Evolutionary conservation across 2,797 vertebrate species (phyloP).

Genomic region (Myiotriccus ornatus): DNA sequence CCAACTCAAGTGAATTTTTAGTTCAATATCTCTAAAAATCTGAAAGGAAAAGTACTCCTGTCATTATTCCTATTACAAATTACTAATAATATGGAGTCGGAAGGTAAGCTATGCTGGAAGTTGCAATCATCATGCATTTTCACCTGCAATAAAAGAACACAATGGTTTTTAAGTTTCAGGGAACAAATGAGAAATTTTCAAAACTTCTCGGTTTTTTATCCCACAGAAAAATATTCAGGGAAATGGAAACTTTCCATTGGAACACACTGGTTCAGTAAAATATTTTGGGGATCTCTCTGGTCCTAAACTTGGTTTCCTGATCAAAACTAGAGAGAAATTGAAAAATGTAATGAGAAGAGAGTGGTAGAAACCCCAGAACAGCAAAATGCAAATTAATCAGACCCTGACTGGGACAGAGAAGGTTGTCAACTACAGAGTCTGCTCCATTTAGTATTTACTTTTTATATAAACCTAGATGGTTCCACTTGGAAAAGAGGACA

Average conservation of each 20-base stretch:
- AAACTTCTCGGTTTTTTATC: background rate
- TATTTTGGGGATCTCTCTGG: background rate
- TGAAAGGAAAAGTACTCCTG: background rate
- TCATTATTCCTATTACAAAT: background rate
- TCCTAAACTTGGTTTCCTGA: background rate
- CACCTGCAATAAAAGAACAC: background rate
- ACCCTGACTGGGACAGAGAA: background rate
- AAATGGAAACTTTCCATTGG: background rate
- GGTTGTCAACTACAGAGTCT: rapidly evolving
- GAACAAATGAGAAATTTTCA: background rate
- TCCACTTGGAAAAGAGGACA: background rate
- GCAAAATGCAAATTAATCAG: background rate
- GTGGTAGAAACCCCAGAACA: background rate
- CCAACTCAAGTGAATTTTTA: background rate
- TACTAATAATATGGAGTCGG: background rate
- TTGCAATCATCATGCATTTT: background rate
- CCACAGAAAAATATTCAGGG: background rate
- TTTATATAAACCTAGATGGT: background rate
- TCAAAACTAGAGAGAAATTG: background rate
- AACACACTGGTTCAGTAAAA: background rate
- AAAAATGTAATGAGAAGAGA: background rate
- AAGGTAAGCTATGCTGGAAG: background rate
- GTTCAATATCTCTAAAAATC: background rate
- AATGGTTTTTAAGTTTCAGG: background rate
- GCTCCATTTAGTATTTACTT: background rate